phyloP scores from a whole-genome alignment of 2,113 vertebrate genomes.

The Solea senegalensis region DNA sequence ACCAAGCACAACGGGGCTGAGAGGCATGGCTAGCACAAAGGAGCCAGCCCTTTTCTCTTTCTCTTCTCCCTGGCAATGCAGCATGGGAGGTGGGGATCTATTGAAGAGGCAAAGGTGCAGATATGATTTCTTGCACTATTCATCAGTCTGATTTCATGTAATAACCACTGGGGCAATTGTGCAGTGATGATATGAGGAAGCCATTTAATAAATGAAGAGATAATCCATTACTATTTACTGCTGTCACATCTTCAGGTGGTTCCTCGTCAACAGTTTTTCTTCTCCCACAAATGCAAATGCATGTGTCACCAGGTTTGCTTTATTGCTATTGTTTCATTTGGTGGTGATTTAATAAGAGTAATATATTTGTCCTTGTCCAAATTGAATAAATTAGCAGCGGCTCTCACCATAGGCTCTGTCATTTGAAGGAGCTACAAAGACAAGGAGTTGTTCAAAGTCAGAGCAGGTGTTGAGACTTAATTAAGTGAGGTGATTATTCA shows the following conservation, averaged over 20 bases:
- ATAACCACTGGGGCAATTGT: constrained; percentile 62
- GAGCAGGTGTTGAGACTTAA: constrained; percentile 34
- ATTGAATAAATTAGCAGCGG: constrained; percentile 48
- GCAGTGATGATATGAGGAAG: constrained; percentile 38
- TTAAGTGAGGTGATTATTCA: constrained; percentile 21
- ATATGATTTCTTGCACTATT: constrained; percentile 55
- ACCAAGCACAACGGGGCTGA: constrained; percentile 61
- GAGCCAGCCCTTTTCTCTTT: constrained; percentile 51
- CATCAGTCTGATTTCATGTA: constrained; percentile 54
- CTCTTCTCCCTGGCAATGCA: constrained; percentile 57
- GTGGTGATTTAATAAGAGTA: constrained; percentile 46
- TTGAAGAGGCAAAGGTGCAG: constrained; percentile 48
- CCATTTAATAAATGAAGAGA: constrained; percentile 53
- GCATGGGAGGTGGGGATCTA: constrained; percentile 61
- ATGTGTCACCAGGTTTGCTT: constrained; percentile 39
- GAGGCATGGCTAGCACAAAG: constrained; percentile 60
- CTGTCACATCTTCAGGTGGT: constrained; percentile 33
- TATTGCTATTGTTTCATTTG: constrained; percentile 40
- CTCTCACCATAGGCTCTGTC: constrained; percentile 35
- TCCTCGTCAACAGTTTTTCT: constrained; percentile 20
- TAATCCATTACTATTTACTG: constrained; percentile 50
- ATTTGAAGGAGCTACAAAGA: constrained; percentile 35
- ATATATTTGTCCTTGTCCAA: constrained; percentile 56
- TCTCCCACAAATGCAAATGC: constrained; percentile 37
- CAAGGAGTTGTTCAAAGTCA: constrained; percentile 43